Base-by-base conservation (phyloP, 2,113 vertebrate genomes). In the Ophiodon elongatus region DNA sequence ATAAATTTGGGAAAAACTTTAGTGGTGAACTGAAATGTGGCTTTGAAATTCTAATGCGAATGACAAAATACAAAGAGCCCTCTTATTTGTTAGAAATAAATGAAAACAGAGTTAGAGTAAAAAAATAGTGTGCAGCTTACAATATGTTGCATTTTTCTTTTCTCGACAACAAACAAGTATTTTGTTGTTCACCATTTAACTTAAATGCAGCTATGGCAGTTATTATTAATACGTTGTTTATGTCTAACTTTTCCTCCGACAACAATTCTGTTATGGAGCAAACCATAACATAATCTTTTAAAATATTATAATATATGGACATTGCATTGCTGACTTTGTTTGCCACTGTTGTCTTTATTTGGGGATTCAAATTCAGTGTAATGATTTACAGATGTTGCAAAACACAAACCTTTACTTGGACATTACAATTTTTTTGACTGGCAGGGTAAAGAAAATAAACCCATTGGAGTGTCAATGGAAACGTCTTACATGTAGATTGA, bases 371-470 rank as follows among this genome's bases (percentile, higher is more conserved):
- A 76, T 71, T 81, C 71, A 47, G 19, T 57, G 59, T 83, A 74
- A 86, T 84, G 71, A 83, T 77, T 80, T 50, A 77, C 79, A 86
- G 90, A 86, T 80, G 85, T 70, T 62, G 45, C 15, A 72, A 70
- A 85, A 77, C 52, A 76, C 17, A 80, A 84, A 69, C 47, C 56
- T 57, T 41, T 29, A 37, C 31, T 75, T 50, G 13, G 29, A 72
- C 31, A 60, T 47, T 13, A 59, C 27, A 5, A 39, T 81, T 60
- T n/a, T 57, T 63, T 7, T 65, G 13, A 52, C 21, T 74, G 76
- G 54, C 52, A 13, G 31, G 25, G 47, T 67, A 37, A 69, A 74
- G 29, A 66, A 82, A 75, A 70, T 39, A 80, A 75, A 78, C n/a
- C 76, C 54, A 66, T 39, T 43, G 41, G 31, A 52, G 25, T 21